Base-by-base conservation (phyloP, 1,140 invertebrate species). In the Scaptomyza pallida region DNA sequence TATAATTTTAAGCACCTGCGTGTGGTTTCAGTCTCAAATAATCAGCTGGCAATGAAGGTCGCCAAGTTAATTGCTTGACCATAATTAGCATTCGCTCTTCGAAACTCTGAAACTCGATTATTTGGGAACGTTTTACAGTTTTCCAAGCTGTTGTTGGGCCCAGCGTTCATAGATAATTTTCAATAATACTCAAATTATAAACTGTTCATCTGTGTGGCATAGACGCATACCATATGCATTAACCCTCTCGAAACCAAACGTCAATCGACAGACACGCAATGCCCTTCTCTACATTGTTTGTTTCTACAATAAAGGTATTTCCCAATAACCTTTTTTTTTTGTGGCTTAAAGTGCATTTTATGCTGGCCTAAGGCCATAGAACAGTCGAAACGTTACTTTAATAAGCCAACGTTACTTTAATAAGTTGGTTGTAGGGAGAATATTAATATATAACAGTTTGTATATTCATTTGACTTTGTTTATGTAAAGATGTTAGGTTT, bases 11-110 rank as follows among this genome's bases (percentile, higher is more conserved):
- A 61, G 56, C 62, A 72, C 60, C 54, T 73, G 67, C 61, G 72
- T 78, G 65, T 65, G 65, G 63, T 41, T 63, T 15, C 23, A 37
- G 26, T 6, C 56, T 57, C 54, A 50, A 63, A 56, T 23, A 45
- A 65, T 70, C 75, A 77, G 75, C 63, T 74, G 61, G 44, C 68
- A 65, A 52, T 60, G 81, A 85, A 85, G 81, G 81, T 85, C 81
- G 69, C 57, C 40, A 40, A 72, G 80, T 61, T 77, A 85, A 85
- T 77, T 77, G 80, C 77, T 81, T 51, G 70, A 50, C 77, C 74
- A 64, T 81, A 88, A 85, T 85, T 85, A 86, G 69, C 76, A 79
- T 73, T 70, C 57, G 65, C 62, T 30, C 43, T n/a, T 62, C 48
- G 8, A 21, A 15, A 15, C 63, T 65, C 41, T 48, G 56, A n/a